A percentile compares a stretch with the other conserved stretches of the same genome.
These are phyloP conservation scores for Falco novaeseelandiae DNA, from an alignment of 2,797 vertebrate species.

Conservation along the genomic window DNA sequence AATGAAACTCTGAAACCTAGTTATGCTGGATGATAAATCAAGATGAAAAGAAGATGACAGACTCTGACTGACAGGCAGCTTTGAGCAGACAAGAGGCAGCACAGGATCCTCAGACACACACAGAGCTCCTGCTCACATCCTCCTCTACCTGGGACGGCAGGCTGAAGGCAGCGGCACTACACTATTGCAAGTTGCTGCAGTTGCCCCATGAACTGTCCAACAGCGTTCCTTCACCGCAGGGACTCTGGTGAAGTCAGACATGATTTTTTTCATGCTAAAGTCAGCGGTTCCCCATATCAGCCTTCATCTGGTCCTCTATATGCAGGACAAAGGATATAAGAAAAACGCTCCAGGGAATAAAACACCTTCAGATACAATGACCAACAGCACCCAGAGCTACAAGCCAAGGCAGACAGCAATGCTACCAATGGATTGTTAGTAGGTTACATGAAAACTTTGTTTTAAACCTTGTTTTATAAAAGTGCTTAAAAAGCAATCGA, in stretches of 20 bases:
- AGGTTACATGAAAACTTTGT: not conserved
- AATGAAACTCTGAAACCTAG: slow-evolving; percentile 63
- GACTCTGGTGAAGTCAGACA: not conserved
- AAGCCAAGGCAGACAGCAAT: not conserved
- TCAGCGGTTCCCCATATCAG: no score
- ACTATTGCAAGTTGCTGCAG: not conserved
- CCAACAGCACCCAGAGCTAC: not conserved
- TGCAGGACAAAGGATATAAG: not conserved
- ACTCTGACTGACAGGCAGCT: slow-evolving; percentile 30
- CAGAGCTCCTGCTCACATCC: not conserved
- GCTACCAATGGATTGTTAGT: not conserved
- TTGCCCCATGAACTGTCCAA: not conserved
- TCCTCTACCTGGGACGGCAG: not conserved
- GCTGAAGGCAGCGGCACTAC: not conserved
- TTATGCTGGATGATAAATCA: slow-evolving; percentile 64
- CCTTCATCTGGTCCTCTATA: not conserved
- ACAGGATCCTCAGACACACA: not conserved
- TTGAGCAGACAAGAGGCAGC: not conserved
- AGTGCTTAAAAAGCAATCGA: not conserved
- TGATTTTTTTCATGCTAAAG: not conserved
- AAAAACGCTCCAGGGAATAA: not conserved
- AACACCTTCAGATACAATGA: not conserved
- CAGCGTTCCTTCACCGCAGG: not conserved
- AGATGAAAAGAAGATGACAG: slow-evolving; percentile 56
- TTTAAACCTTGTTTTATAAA: not conserved